Conservation (phyloP, 2,888 invertebrate species). For the Aplocera efformata region DNA sequence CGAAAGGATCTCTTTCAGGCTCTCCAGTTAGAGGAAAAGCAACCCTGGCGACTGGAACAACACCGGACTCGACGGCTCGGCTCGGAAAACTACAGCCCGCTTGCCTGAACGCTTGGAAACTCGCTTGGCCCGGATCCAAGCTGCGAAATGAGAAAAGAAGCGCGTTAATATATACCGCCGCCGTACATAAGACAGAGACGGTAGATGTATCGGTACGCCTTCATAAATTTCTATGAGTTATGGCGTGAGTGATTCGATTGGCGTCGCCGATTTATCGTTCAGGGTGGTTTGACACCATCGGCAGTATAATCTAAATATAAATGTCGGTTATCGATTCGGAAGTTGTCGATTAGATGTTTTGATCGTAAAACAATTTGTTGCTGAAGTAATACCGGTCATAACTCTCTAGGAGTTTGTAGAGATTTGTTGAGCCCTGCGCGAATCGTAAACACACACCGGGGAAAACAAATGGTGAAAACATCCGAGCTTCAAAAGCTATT, state of each 20-base stretch:
- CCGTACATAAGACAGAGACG: slow-evolving; percentile 72
- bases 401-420: slow-evolving; percentile 3
- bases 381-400: slow-evolving; percentile 9
- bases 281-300: slow-evolving; percentile 67
- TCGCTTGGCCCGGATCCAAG: slow-evolving; percentile 80
- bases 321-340: slow-evolving; percentile 43
- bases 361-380: slow-evolving; percentile 34
- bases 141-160: slow-evolving; percentile 81
- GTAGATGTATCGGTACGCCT: slow-evolving; percentile 60
- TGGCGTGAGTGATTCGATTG: slow-evolving; percentile 71
- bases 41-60: slow-evolving; percentile 55
- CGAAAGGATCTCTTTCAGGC: slow-evolving; percentile 61
- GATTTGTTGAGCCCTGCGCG: slow-evolving; percentile 4
- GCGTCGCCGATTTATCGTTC: slow-evolving; percentile 66
- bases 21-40: slow-evolving; percentile 49
- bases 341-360: slow-evolving; percentile 38
- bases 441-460: slow-evolving; percentile 8
- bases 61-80: slow-evolving; percentile 71
- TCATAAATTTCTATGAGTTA: slow-evolving; percentile 73
- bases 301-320: slow-evolving; percentile 63
- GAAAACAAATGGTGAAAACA: slow-evolving; percentile 9
- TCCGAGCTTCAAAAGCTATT: slow-evolving; percentile 7
- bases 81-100: slow-evolving; percentile 78
- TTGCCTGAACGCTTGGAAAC: slow-evolving; percentile 75
- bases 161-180: slow-evolving; percentile 66